phyloP scores from a whole-genome alignment of 2,797 vertebrate genomes.

The Syngnathus rostellatus region DNA sequence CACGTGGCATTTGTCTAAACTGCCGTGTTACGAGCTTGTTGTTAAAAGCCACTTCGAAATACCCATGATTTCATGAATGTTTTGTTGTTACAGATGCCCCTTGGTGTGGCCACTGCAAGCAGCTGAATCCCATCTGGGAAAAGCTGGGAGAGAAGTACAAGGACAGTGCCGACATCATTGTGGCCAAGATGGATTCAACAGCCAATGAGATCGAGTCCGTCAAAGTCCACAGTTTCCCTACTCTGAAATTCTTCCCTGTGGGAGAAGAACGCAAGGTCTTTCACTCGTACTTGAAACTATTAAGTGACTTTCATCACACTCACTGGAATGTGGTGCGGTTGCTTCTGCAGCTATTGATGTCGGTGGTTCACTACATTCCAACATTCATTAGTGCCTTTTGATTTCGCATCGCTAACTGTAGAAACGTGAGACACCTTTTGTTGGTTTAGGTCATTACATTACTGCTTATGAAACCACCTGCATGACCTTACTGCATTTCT shows the following conservation, averaged over 20 bases:
- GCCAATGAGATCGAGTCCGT: slow-evolving; percentile 91
- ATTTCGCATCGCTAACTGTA: slow-evolving; percentile 22
- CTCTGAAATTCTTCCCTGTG: slow-evolving; percentile 93
- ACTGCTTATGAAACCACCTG: not conserved
- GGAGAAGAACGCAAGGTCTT: slow-evolving; percentile 76
- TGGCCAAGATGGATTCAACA: slow-evolving; percentile 97
- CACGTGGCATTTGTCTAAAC: not conserved
- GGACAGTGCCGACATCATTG: slow-evolving; percentile 73
- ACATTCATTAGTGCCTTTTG: slow-evolving; percentile 18
- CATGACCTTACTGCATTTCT: slow-evolving; percentile 9
- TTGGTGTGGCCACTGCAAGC: slow-evolving; percentile 99
- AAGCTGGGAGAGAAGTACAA: slow-evolving; percentile 88
- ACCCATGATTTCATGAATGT: not conserved
- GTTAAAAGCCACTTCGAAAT: not conserved
- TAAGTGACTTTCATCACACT: not conserved
- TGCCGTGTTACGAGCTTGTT: not conserved
- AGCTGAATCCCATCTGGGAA: slow-evolving; percentile 95
- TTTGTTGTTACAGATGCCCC: slow-evolving; percentile 78
- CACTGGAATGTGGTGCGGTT: not conserved
- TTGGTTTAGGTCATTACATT: slow-evolving; percentile 18
- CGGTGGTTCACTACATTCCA: not conserved
- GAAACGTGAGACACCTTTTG: slow-evolving; percentile 34
- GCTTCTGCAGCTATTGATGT: slow-evolving; percentile 8
- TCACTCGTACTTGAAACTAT: not conserved
- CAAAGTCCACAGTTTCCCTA: slow-evolving; percentile 97